These are phyloP conservation scores for Stenodera caucasica DNA, from an alignment of 2,888 invertebrate genomes.

Conservation along the genomic window DNA sequence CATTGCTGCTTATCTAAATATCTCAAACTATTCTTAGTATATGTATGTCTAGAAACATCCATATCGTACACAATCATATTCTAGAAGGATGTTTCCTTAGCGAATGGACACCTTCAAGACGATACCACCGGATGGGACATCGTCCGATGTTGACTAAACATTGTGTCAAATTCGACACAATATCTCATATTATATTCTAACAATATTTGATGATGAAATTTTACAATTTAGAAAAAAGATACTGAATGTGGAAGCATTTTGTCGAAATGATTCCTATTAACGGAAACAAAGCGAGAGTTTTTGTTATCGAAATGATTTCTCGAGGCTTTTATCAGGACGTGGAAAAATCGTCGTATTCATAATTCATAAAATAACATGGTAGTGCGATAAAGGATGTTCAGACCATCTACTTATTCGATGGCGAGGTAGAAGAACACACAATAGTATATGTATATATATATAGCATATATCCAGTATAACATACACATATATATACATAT, in stretches of 20 bases:
- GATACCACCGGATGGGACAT: neutral
- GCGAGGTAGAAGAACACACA: slow-evolving; percentile 21
- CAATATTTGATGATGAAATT: neutral
- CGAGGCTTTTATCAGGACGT: slow-evolving; percentile 19
- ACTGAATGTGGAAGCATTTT: neutral
- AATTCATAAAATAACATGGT: slow-evolving; percentile 36
- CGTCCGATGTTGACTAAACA: neutral
- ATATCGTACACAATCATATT: slow-evolving; percentile 40
- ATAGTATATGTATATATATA: too few species aligned
- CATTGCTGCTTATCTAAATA: slow-evolving; percentile 37
- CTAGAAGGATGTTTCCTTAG: slow-evolving; percentile 29
- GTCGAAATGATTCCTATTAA: slow-evolving; percentile 5
- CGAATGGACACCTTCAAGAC: neutral
- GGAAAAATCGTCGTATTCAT: slow-evolving; percentile 39
- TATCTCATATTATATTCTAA: neutral
- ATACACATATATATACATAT: slow-evolving; percentile 15
- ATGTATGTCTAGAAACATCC: slow-evolving; percentile 40
- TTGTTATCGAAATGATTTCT: slow-evolving; percentile 12
- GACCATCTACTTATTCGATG: slow-evolving; percentile 32
- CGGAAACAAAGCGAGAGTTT: slow-evolving; percentile 10
- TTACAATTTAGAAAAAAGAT: neutral
- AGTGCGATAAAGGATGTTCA: slow-evolving; percentile 25
- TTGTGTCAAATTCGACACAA: neutral
- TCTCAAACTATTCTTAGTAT: slow-evolving; percentile 38
- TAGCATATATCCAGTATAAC: slow-evolving; percentile 23